Conservation (phyloP, 2,797 vertebrate genomes). For the Anisognathus igniventris region DNA sequence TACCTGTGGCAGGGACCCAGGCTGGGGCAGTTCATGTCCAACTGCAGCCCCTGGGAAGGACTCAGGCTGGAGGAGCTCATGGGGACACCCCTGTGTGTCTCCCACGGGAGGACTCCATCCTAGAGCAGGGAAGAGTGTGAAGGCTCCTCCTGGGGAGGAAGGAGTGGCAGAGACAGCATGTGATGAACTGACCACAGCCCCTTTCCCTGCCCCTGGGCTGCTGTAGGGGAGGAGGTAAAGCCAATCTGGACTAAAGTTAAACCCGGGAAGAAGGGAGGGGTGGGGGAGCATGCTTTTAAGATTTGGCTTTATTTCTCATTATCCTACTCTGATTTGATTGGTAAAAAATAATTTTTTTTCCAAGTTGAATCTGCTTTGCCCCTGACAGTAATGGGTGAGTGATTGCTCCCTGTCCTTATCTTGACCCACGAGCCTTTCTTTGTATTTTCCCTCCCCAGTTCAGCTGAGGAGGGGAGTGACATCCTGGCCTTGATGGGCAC, state of each 20-base stretch:
- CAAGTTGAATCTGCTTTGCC: not conserved
- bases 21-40: not conserved
- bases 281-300: not conserved
- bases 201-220: not conserved
- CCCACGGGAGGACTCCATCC: rapidly evolving
- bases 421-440: not conserved
- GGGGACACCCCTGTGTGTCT: too few species aligned
- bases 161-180: rapidly evolving
- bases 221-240: not conserved
- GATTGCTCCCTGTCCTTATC: not conserved
- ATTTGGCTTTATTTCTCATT: not conserved
- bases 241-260: not conserved
- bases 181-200: not conserved
- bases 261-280: not conserved
- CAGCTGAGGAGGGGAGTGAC: not conserved
- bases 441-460: not conserved
- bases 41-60: not conserved
- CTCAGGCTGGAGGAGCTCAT: rapidly evolving
- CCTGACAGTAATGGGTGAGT: not conserved
- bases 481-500: not conserved
- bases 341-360: not conserved
- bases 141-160: not conserved
- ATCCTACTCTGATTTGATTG: not conserved
- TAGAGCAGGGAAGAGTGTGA: not conserved
- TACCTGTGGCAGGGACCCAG: not conserved